These are phyloP conservation scores for Gasterosteus aculeatus DNA, from an alignment of 2,113 vertebrate species.

Conservation along the genomic window DNA sequence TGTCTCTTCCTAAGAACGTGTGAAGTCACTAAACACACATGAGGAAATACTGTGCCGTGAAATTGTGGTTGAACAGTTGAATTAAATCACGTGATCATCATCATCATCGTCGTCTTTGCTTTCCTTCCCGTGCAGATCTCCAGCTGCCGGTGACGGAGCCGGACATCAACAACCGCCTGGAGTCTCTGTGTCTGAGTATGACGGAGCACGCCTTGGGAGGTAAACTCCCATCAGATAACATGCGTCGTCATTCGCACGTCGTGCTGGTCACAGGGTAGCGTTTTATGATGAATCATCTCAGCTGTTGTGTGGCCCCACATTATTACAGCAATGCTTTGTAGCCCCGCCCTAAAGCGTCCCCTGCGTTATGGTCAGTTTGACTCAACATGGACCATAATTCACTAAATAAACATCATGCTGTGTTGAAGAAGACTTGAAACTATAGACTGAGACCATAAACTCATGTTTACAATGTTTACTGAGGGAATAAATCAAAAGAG, in stretches of 20 bases:
- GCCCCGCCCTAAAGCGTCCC: too few species aligned
- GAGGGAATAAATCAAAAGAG: neutral
- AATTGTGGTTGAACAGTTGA: neutral
- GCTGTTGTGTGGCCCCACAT: neutral
- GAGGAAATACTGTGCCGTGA: neutral
- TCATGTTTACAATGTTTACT: neutral
- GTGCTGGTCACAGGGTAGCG: too few species aligned
- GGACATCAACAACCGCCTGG: slow-evolving; percentile 98
- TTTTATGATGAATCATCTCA: neutral
- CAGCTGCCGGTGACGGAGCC: slow-evolving; percentile 95
- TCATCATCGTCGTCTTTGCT: slow-evolving; percentile 3
- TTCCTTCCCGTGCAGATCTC: slow-evolving; percentile 83
- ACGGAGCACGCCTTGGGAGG: slow-evolving; percentile 98
- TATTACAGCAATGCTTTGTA: too few species aligned
- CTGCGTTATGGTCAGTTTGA: too few species aligned
- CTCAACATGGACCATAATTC: too few species aligned
- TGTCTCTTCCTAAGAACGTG: too few species aligned
- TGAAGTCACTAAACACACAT: neutral
- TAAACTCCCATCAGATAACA: slow-evolving; percentile 44
- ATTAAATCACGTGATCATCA: neutral
- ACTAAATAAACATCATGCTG: too few species aligned
- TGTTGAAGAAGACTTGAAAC: neutral
- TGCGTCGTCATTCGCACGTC: too few species aligned
- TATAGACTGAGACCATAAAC: too few species aligned
- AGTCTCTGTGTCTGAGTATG: slow-evolving; percentile 99